These are phyloP conservation scores for Sebastes reedi DNA, from an alignment of 2,797 vertebrate genomes.

Conservation along the genomic window DNA sequence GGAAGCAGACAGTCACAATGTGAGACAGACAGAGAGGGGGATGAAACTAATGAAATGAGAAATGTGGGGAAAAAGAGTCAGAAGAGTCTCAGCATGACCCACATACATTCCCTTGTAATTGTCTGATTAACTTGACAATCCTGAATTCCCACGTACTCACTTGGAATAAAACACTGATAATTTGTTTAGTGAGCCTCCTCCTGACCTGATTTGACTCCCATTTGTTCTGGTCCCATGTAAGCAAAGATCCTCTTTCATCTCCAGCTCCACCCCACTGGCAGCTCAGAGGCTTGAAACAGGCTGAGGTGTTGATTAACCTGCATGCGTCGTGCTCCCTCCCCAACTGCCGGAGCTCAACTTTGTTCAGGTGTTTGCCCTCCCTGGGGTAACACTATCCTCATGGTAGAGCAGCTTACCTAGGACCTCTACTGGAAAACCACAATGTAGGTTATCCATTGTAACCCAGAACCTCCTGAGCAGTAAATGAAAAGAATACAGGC, in stretches of 20 bases:
- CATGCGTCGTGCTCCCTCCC: slow-evolving; percentile 7
- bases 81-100: slow-evolving; percentile 45
- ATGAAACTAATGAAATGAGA: slow-evolving; percentile 60
- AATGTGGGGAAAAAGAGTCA: background rate
- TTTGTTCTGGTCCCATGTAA: slow-evolving; percentile 19
- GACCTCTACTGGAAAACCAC: slow-evolving; percentile 19
- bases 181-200: slow-evolving; percentile 36
- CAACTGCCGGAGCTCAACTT: background rate
- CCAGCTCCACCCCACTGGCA: background rate
- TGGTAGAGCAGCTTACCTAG: slow-evolving; percentile 1
- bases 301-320: slow-evolving; percentile 42
- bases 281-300: slow-evolving; percentile 9
- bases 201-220: slow-evolving; percentile 37
- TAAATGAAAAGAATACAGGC: slow-evolving; percentile 12
- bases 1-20: slow-evolving; percentile 31
- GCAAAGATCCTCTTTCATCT: slow-evolving; percentile 37
- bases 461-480: slow-evolving; percentile 10
- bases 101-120: slow-evolving; percentile 38
- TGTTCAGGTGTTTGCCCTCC: background rate
- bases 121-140: slow-evolving; percentile 41
- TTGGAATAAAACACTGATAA: background rate
- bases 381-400: slow-evolving; percentile 4
- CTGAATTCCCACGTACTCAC: background rate
- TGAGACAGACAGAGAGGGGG: slow-evolving; percentile 17
- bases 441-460: slow-evolving; percentile 14